These are phyloP conservation scores for Hylaeus anthracinus DNA, from an alignment of 1,140 invertebrate species.

Conservation along the genomic window DNA sequence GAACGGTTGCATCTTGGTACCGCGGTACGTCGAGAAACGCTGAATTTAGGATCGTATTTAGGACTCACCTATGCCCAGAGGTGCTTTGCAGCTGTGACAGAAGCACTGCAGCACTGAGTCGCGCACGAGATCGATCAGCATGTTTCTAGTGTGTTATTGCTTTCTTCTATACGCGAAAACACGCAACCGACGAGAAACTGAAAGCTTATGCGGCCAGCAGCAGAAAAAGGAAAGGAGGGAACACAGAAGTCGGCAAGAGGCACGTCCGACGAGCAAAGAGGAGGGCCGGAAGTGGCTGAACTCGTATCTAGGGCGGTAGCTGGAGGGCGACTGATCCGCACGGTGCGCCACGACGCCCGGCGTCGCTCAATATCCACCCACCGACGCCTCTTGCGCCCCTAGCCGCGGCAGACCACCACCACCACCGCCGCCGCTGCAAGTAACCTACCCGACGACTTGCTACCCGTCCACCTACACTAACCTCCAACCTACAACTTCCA, in stretches of 20 bases:
- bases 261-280: slow-evolving; percentile 39
- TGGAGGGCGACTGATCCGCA: slow-evolving; percentile 75
- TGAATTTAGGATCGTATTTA: not conserved
- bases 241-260: not conserved
- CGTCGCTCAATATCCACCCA: slow-evolving; percentile 79
- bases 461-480: slow-evolving; percentile 52
- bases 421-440: slow-evolving; percentile 36
- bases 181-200: slow-evolving; percentile 5
- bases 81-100: slow-evolving; percentile 93
- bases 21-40: slow-evolving; percentile 12
- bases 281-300: slow-evolving; percentile 56
- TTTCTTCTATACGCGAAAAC: not conserved
- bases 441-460: slow-evolving; percentile 54
- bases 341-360: slow-evolving; percentile 77
- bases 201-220: not conserved
- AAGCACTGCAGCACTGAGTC: slow-evolving; percentile 94
- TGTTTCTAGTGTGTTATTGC: slow-evolving; percentile 75
- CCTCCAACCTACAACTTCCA: slow-evolving; percentile 40
- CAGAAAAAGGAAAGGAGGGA: not conserved
- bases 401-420: slow-evolving; percentile 57
- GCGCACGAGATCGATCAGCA: slow-evolving; percentile 92
- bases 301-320: slow-evolving; percentile 78
- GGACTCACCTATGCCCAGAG: slow-evolving; percentile 86
- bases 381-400: slow-evolving; percentile 51
- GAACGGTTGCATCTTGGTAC: slow-evolving; percentile 11